Evolutionary conservation across 2,888 invertebrate species (phyloP), one percentile per base, ranked within the genome.

Genomic region (Agrotis clavis): DNA sequence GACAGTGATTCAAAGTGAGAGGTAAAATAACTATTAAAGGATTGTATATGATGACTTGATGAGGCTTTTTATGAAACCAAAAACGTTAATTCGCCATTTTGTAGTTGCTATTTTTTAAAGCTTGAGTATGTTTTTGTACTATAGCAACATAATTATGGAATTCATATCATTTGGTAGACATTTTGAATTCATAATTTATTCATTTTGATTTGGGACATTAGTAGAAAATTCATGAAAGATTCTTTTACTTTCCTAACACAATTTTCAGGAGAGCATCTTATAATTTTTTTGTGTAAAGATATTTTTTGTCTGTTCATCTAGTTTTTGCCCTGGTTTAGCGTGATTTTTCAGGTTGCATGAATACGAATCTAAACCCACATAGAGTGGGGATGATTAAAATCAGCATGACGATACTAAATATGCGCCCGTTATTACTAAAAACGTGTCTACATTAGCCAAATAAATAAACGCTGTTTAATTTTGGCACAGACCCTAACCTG

Each of bases 341-440:
- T 60, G 14, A 45, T 18, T 25, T 41, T 63, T 47, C 48, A 59
- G 47, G n/a, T 57, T 62, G 76, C 81, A 79, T 68, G 56, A 13
- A 35, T 19, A 66, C 18, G 59, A 48, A 48, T 35, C 47, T 66
- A 69, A 66, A 64, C 25, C 30, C 50, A 63, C 47, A 48, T 48
- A n/a, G 13, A 53, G 47, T 50, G 19, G 35, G 47, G n/a, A 41
- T 19, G 11, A 51, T 50, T 35, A 21, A 11, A 30, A 63, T 19
- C 6, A 57, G 35, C 57, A 57, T 57, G 57, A 35, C 7, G 1
- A 57, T 35, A 74, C 50, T 71, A 65, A 71, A 16, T 74, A 72
- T 50, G 21, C 51, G 35, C 67, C 47, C 35, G 14, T 51, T 9
- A 6, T 11, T 47, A 66, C 57, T 75, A 73, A 66, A 35, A 35